Evolutionary conservation across 2,888 invertebrate genomes (phyloP), one percentile per base, ranked within the genome.

Genomic region (Polia nebulosa): DNA sequence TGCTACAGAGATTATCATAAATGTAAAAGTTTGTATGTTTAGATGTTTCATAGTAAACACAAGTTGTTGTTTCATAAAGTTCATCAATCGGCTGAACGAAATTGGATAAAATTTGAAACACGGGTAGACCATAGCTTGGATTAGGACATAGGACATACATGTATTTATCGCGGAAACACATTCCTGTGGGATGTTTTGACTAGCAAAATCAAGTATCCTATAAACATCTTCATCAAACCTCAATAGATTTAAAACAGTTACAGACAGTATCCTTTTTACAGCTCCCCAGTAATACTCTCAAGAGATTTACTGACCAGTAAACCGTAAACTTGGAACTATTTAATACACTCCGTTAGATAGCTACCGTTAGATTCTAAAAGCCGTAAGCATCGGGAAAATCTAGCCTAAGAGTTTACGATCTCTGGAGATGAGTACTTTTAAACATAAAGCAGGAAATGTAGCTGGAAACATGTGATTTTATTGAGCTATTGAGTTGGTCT

Each of bases 281-380:
- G 39, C 60, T 60, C 45, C n/a, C 39, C 22, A 49, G 57, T 41
- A 61, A 59, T 25, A 9, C 49, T 56, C 29, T 47, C 32, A 29
- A 25, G 57, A 41, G 63, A 64, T 72, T 57, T 58, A 41, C 39
- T 49, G 47, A 5, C 64, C 57, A 52, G 60, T 25, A 59, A 47
- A 63, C 34, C 53, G 45, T 67, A 55, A 64, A 77, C 32, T 32
- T 15, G 22, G 32, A 64, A 67, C 63, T 63, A 64, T 67, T 78
- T 61, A 74, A 78, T 67, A 61, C 52, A 59, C 64, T 78, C 47
- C 58, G 66, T 39, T 60, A 64, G 60, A 55, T 77, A 65, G 59
- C 55, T n/a, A 65, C 34, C 44, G 64, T 58, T 61, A 27, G 47
- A 55, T 63, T 52, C 47, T 11, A 45, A 65, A 71, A 57, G 60